These are phyloP conservation scores for Catharus ustulatus DNA, from an alignment of 2,797 vertebrate species.

Conservation along the genomic window DNA sequence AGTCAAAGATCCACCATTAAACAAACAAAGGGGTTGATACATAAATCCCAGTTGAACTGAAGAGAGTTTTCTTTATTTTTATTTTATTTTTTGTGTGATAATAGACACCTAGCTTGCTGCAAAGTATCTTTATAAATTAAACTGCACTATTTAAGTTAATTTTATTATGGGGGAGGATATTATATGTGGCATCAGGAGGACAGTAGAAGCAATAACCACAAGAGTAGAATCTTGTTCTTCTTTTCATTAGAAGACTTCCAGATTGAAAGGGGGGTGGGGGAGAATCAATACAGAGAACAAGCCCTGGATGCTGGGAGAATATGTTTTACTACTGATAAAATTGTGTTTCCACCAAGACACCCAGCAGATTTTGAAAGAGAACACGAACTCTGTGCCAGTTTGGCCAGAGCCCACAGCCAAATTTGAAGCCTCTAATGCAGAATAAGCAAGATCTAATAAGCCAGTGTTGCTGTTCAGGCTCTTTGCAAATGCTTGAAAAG, in stretches of 20 bases:
- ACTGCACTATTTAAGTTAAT: not conserved
- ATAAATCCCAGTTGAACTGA: not conserved
- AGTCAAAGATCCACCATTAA: not conserved
- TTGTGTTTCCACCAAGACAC: conserved; percentile 3
- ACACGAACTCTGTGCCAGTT: not conserved
- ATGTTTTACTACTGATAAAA: conserved; percentile 3
- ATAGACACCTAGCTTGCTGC: not conserved
- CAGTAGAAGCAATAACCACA: not conserved
- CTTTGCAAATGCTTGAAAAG: not conserved
- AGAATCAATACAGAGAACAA: not conserved
- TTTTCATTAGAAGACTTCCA: not conserved
- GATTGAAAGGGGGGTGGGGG: too few species aligned
- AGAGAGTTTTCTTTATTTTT: not conserved
- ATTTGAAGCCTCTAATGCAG: conserved; percentile 1
- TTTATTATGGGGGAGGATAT: not conserved
- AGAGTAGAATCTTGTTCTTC: not conserved
- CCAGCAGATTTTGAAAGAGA: conserved; percentile 19
- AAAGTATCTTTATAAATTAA: not conserved
- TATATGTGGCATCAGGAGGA: not conserved
- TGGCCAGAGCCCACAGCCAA: not conserved
- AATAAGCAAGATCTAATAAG: not conserved
- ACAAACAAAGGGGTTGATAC: not conserved
- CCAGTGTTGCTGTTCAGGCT: not conserved
- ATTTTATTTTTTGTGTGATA: not conserved
- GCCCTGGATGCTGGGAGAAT: not conserved